Evolutionary conservation across 1,140 invertebrate genomes (phyloP).

Genomic region (Arctopsyche grandis): DNA sequence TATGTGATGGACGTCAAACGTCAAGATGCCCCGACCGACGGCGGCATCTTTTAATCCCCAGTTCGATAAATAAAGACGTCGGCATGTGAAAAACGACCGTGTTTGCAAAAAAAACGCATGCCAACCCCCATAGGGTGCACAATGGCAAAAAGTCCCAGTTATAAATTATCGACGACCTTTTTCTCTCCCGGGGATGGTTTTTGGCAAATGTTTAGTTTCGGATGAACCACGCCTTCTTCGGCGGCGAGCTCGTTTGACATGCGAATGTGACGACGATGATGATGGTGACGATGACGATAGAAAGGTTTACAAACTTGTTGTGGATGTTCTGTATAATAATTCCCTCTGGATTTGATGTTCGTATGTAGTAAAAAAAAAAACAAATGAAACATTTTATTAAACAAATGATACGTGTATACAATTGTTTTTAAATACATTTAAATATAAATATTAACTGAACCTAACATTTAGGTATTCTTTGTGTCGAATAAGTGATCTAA

Average conservation of each 20-base stretch:
- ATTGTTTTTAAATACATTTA: no score
- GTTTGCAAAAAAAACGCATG: slow-evolving; percentile 40
- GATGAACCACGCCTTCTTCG: slow-evolving; percentile 46
- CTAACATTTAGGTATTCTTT: no score
- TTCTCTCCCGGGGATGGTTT: slow-evolving; percentile 47
- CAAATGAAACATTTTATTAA: no score
- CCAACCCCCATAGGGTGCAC: slow-evolving; percentile 41
- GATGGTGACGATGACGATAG: no score
- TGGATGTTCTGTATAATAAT: no score
- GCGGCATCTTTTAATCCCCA: slow-evolving; percentile 52
- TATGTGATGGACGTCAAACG: slow-evolving; percentile 48
- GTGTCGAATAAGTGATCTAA: no score
- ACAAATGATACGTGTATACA: no score
- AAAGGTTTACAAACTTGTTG: no score
- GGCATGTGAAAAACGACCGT: slow-evolving; percentile 39
- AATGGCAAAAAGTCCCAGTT: slow-evolving; percentile 40
- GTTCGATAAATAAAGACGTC: slow-evolving; percentile 52
- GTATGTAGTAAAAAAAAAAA: no score
- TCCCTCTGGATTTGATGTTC: no score
- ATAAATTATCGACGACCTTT: slow-evolving; percentile 54
- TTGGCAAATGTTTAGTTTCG: slow-evolving; percentile 55
- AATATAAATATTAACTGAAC: no score
- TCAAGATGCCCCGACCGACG: slow-evolving; percentile 38
- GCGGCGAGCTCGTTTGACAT: not conserved
- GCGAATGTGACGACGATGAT: no score